Percentiles rank a stretch among this genome's conserved stretches.
These are phyloP conservation scores for Plagodis pulveraria DNA, from an alignment of 2,888 invertebrate species.

Conservation along the genomic window DNA sequence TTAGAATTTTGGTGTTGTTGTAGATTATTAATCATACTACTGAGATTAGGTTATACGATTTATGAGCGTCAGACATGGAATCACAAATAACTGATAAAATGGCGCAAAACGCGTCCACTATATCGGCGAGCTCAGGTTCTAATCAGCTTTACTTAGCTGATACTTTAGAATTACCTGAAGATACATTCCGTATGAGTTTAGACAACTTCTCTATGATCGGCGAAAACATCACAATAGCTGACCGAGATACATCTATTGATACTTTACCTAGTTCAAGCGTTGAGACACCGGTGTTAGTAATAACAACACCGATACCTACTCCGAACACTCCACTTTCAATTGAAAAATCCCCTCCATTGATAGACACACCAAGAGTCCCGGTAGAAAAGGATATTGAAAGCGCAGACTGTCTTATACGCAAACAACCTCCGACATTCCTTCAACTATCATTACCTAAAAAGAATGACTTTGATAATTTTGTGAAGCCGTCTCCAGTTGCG, in stretches of 20 bases:
- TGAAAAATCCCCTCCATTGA: conserved; percentile 50
- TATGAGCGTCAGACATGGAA: conserved; percentile 51
- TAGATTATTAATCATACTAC: no score
- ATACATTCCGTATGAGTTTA: conserved; percentile 73
- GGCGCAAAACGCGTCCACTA: conserved; percentile 46
- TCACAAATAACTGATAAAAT: conserved; percentile 47
- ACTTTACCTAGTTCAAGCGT: conserved; percentile 38
- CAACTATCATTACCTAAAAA: conserved; percentile 65
- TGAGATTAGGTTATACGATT: conserved; percentile 5
- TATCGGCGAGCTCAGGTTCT: conserved; percentile 55
- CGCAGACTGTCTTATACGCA: conserved; percentile 36
- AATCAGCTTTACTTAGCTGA: conserved; percentile 66
- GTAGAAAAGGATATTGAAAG: conserved; percentile 32
- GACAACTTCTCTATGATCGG: conserved; percentile 70
- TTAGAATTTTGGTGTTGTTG: conserved; percentile 8
- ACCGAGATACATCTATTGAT: conserved; percentile 58
- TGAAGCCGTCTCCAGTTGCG: conserved; percentile 68
- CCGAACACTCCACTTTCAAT: conserved; percentile 42
- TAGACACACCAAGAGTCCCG: conserved; percentile 55
- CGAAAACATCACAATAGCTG: conserved; percentile 72
- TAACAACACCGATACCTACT: conserved; percentile 44
- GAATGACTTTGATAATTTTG: conserved; percentile 63
- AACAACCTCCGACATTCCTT: conserved; percentile 54
- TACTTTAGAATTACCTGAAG: conserved; percentile 67
- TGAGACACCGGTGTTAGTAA: conserved; percentile 45